These are phyloP conservation scores for Pasiphila rectangulata DNA, from an alignment of 2,888 invertebrate species.

Conservation along the genomic window DNA sequence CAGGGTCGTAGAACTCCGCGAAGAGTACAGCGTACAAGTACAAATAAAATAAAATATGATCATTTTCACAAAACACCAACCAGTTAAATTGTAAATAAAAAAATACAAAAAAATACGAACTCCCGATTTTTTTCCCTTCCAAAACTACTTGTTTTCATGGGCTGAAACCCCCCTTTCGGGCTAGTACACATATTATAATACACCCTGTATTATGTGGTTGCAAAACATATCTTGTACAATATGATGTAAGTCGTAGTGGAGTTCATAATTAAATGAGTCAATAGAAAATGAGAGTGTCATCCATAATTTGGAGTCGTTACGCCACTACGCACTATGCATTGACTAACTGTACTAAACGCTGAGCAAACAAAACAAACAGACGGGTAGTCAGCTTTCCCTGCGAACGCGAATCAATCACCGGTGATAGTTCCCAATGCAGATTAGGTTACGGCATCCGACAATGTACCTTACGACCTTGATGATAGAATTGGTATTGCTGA, in stretches of 20 bases:
- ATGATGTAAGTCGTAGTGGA: conserved; percentile 32
- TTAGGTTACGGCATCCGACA: conserved; percentile 29
- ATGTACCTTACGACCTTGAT: conserved; percentile 37
- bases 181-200: too few species aligned
- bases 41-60: too few species aligned
- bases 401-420: conserved; percentile 49
- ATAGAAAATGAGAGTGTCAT: conserved; percentile 68
- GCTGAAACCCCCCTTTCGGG: too few species aligned
- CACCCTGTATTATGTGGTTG: too few species aligned
- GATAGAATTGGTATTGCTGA: conserved; percentile 36
- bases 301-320: conserved; percentile 56
- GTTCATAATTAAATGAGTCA: conserved; percentile 49
- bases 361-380: conserved; percentile 51
- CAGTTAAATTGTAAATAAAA: too few species aligned
- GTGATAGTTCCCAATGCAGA: conserved; percentile 21
- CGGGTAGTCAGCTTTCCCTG: conserved; percentile 63
- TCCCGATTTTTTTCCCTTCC: too few species aligned
- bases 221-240: conserved; percentile 33
- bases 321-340: conserved; percentile 45
- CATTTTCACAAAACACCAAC: too few species aligned
- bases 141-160: too few species aligned
- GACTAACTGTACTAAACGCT: conserved; percentile 55
- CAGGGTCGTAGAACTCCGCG: too few species aligned
- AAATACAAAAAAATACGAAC: too few species aligned
- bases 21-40: too few species aligned